Conservation (phyloP, 2,888 invertebrate genomes). For the Thalpophila matura region DNA sequence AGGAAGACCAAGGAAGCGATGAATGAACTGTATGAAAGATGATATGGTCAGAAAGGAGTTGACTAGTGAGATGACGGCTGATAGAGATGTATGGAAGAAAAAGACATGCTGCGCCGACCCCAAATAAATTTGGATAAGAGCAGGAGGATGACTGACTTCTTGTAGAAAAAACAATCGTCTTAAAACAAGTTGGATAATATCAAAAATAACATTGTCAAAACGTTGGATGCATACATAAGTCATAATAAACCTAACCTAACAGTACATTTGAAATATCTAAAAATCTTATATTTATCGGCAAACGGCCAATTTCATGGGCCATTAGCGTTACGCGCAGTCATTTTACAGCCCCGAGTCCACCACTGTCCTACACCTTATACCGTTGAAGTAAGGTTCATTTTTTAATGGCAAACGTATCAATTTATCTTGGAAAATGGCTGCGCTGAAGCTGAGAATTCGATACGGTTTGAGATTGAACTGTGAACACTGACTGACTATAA, state of each 20-base stretch:
- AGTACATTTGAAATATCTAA: slow-evolving; percentile 68
- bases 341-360: slow-evolving; percentile 59
- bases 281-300: slow-evolving; percentile 74
- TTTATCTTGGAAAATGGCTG: slow-evolving; percentile 56
- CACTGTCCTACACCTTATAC: slow-evolving; percentile 33
- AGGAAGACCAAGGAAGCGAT: too few relatives aligned
- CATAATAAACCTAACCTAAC: slow-evolving; percentile 52
- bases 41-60: too few relatives aligned
- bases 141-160: too few relatives aligned
- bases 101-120: too few relatives aligned
- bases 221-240: slow-evolving; percentile 24
- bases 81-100: too few relatives aligned
- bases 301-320: slow-evolving; percentile 82
- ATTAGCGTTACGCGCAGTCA: slow-evolving; percentile 79
- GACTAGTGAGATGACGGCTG: too few relatives aligned
- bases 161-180: too few relatives aligned
- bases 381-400: slow-evolving; percentile 36
- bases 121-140: too few relatives aligned
- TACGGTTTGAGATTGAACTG: slow-evolving; percentile 65
- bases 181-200: neutral
- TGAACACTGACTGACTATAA: slow-evolving; percentile 58
- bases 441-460: slow-evolving; percentile 67
- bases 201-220: slow-evolving; percentile 12
- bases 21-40: too few relatives aligned
- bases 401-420: slow-evolving; percentile 29